A percentile compares a stretch with the other conserved stretches of the same genome.
phyloP scores from a whole-genome alignment of 1,140 invertebrate genomes.

The Plectus sambesii region DNA sequence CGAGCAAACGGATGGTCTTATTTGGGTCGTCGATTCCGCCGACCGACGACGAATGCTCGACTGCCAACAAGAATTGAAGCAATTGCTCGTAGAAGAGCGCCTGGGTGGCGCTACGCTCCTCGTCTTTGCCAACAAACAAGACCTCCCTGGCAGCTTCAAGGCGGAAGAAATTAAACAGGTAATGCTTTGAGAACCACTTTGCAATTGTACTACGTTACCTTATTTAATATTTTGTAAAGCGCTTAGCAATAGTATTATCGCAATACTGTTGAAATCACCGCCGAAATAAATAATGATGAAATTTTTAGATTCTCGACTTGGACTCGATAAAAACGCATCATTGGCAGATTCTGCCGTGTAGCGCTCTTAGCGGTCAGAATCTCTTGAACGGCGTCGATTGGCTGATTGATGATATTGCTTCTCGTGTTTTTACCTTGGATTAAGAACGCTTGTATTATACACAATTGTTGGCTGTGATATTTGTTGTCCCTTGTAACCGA shows the following conservation, averaged over 20 bases:
- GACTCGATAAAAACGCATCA: slow-evolving; percentile 87
- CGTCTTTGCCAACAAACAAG: slow-evolving; percentile 93
- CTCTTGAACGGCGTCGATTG: slow-evolving; percentile 85
- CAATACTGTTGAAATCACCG: no score
- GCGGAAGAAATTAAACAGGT: slow-evolving; percentile 72
- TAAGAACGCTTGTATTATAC: no score
- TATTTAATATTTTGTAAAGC: no score
- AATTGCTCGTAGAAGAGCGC: slow-evolving; percentile 45
- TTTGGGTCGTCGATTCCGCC: slow-evolving; percentile 99
- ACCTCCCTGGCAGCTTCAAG: slow-evolving; percentile 73
- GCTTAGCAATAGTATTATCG: no score
- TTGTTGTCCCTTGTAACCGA: no score
- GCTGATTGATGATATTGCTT: slow-evolving; percentile 85
- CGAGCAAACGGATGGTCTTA: slow-evolving; percentile 89
- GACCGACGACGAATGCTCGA: slow-evolving; percentile 76
- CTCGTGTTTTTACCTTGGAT: slow-evolving; percentile 65
- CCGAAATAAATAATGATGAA: no score
- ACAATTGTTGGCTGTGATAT: no score
- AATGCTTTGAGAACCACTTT: slow-evolving; percentile 12
- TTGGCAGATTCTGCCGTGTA: slow-evolving; percentile 85
- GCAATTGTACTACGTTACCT: no score
- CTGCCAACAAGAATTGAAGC: slow-evolving; percentile 55
- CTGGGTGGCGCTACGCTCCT: slow-evolving; percentile 82
- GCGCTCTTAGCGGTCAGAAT: slow-evolving; percentile 87
- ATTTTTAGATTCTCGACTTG: slow-evolving; percentile 64